These are phyloP conservation scores for Petaurus breviceps DNA, from an alignment of 2,113 vertebrate species.

Conservation along the genomic window DNA sequence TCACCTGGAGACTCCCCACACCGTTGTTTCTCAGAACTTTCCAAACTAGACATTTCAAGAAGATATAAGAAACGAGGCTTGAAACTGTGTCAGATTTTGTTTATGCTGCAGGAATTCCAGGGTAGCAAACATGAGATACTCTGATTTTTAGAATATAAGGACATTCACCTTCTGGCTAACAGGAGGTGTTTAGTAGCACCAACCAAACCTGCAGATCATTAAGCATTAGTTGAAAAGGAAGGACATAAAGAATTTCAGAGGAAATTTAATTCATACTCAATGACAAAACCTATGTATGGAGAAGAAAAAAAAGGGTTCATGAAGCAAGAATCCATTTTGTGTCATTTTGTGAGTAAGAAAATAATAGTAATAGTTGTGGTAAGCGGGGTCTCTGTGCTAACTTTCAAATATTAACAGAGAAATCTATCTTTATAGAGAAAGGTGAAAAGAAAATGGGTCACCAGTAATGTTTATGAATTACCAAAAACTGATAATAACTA, in stretches of 20 bases:
- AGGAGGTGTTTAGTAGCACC: not conserved
- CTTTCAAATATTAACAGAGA: not conserved
- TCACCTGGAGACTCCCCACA: not conserved
- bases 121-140: not conserved
- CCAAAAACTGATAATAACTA: not conserved
- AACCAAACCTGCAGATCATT: not conserved
- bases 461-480: rapidly evolving
- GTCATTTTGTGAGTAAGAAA: not conserved
- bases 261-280: constrained; percentile 24
- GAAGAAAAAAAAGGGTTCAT: not conserved
- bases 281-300: not conserved
- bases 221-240: not conserved
- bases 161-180: not conserved
- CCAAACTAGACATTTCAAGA: not conserved
- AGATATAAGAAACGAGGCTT: not conserved
- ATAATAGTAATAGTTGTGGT: not conserved
- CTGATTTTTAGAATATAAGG: not conserved
- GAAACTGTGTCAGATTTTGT: not conserved
- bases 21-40: not conserved
- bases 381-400: not conserved
- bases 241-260: not conserved
- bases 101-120: not conserved
- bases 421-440: no score
- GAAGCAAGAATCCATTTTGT: not conserved
- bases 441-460: not conserved